A percentile compares a stretch with the other conserved stretches of the same genome.
Evolutionary conservation across 1,140 invertebrate genomes (phyloP).

Genomic region (Drosophila navojoa): DNA sequence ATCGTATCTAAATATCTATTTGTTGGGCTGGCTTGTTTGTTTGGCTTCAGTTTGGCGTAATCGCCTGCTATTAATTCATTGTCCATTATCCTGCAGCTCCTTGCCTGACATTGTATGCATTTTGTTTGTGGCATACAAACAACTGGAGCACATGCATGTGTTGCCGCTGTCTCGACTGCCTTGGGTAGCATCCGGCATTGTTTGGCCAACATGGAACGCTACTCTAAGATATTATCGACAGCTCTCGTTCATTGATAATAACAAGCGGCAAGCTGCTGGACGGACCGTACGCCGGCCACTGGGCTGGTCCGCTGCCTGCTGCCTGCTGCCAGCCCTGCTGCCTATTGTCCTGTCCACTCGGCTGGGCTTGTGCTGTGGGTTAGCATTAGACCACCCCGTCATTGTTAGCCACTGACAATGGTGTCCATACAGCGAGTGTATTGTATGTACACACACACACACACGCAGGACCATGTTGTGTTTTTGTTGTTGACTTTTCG

Average conservation of each 20-base stretch:
- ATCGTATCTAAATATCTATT: constrained; percentile 59
- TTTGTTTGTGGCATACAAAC: constrained; percentile 59
- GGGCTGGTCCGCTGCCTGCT: not conserved
- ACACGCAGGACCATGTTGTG: constrained; percentile 7
- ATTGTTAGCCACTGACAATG: constrained; percentile 76
- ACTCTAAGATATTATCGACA: constrained; percentile 82
- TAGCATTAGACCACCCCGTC: constrained; percentile 54
- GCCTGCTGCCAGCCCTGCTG: constrained; percentile 13
- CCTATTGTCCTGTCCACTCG: constrained; percentile 62
- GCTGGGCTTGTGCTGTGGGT: constrained; percentile 22
- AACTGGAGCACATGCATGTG: constrained; percentile 55
- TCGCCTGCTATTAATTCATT: constrained; percentile 80
- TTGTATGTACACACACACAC: constrained; percentile 57
- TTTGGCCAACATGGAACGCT: constrained; percentile 68
- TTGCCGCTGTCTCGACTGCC: constrained; percentile 32
- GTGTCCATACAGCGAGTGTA: constrained; percentile 54
- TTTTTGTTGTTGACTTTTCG: constrained; percentile 81
- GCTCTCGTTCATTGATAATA: constrained; percentile 68
- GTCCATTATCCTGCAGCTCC: constrained; percentile 74
- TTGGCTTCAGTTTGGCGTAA: constrained; percentile 52
- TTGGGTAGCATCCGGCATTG: constrained; percentile 49
- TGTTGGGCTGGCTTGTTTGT: constrained; percentile 34
- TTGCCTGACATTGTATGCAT: constrained; percentile 80
- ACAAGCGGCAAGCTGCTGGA: constrained; percentile 47
- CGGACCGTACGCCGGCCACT: constrained; percentile 7